These are phyloP conservation scores for Drosophila asahinai DNA, from an alignment of 1,140 invertebrate genomes.

Conservation along the genomic window DNA sequence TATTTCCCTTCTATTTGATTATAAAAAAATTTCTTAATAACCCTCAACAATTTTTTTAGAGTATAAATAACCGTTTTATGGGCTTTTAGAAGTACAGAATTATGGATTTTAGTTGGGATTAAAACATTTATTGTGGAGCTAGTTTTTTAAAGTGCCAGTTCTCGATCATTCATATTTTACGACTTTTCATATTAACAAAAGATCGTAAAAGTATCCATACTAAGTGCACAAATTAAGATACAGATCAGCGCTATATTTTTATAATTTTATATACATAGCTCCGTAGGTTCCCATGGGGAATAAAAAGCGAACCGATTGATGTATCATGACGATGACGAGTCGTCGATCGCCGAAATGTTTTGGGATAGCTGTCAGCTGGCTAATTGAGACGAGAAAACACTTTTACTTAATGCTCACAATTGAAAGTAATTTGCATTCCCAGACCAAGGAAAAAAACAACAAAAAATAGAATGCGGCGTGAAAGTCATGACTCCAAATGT, in stretches of 20 bases:
- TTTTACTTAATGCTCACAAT: slow-evolving; percentile 69
- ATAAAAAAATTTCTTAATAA: background rate
- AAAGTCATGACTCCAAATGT: slow-evolving; percentile 44
- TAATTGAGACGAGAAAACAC: slow-evolving; percentile 73
- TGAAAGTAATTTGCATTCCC: slow-evolving; percentile 72
- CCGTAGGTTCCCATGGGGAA: background rate
- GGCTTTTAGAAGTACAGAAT: no score
- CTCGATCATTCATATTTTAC: slow-evolving; percentile 1
- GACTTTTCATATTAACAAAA: slow-evolving; percentile 8
- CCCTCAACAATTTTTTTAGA: no score
- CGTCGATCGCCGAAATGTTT: slow-evolving; percentile 48
- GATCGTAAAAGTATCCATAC: background rate
- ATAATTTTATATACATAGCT: background rate
- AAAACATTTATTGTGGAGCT: background rate
- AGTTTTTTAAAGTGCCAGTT: background rate
- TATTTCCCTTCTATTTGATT: background rate
- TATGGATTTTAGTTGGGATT: background rate
- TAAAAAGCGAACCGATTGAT: background rate
- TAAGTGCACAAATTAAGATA: slow-evolving; percentile 8
- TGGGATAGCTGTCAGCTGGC: slow-evolving; percentile 49
- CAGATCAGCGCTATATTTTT: background rate
- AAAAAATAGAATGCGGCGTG: slow-evolving; percentile 25
- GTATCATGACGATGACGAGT: slow-evolving; percentile 7
- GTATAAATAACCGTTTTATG: background rate
- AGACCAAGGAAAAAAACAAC: background rate